Evolutionary conservation across 2,113 vertebrate genomes (phyloP).

Genomic region (Mustela nigripes): DNA sequence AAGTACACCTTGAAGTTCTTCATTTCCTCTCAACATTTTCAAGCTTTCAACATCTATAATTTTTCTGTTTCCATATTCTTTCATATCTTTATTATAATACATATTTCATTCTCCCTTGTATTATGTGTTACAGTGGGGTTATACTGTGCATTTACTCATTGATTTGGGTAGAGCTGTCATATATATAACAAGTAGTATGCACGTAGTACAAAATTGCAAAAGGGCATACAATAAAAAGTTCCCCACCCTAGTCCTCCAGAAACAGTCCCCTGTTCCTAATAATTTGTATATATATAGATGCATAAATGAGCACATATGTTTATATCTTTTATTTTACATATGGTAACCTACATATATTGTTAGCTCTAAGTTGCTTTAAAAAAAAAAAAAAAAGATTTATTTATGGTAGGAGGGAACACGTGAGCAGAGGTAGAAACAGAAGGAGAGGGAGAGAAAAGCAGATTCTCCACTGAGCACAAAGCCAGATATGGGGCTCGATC

Average conservation of each 20-base stretch:
- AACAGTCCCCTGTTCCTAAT: neutral
- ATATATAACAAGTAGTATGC: neutral
- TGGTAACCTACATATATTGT: neutral
- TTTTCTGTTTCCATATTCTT: constrained; percentile 38
- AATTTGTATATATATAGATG: neutral
- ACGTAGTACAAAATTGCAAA: neutral
- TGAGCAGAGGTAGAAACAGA: neutral
- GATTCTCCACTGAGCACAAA: neutral
- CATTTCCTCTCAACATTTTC: constrained; percentile 42
- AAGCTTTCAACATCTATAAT: neutral
- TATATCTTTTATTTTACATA: neutral
- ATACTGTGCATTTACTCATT: constrained; percentile 17
- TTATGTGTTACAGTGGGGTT: neutral
- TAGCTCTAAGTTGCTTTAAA: neutral
- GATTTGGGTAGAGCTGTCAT: neutral
- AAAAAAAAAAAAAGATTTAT: neutral
- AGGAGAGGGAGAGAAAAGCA: neutral
- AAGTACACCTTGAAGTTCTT: neutral
- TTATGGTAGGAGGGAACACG: neutral
- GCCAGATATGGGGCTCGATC: neutral
- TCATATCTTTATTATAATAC: neutral
- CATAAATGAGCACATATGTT: neutral
- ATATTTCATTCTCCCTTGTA: neutral
- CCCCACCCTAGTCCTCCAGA: neutral
- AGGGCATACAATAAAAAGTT: neutral